Evolutionary conservation across 2,113 vertebrate species (phyloP), one percentile per base, ranked within the genome.

Genomic region (zebrafish (Danio rerio)): DNA sequence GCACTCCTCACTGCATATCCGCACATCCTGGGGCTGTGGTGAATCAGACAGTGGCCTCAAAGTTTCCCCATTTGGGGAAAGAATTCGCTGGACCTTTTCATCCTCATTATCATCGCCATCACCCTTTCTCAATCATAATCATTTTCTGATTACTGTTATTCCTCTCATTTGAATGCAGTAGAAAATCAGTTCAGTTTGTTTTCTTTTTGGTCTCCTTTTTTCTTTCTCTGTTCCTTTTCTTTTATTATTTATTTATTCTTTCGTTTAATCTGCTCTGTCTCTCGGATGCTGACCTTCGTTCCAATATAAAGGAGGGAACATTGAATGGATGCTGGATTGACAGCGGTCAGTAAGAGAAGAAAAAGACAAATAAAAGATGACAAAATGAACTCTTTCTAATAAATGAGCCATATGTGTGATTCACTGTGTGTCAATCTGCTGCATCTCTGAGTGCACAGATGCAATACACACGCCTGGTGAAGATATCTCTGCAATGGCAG

Each of bases 271-370:
- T 76, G 69, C 77, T 85, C 81, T 86, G 69, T 86, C 83, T 85
- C 81, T 89, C 55, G 85, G 91, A 92, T 88, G 85, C 88, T 80
- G 86, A 91, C 89, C 91, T 92, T 91, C 90, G 85, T 88, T 88
- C 90, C 70, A 62, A 82, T 73, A 81, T 85, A 82, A 87, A 85
- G 84, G 93, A 92, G 86, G 93, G 91, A 87, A 91, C 93, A 50
- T 91, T 93, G 88, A 94, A 92, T 80, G 92, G 94, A 89, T 92
- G 93, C 90, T 94, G 94, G 94, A 94, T 91, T 83, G 93, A 94
- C 93, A 93, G 93, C 86, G 90, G 92, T 2, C 93, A 92, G 91
- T 94, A 94, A 90, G 91, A 78, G 82, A 89, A 85, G 85, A 83
- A 80, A 65, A 87, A 75, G 78, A 72, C 81, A 69, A 31, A 31